Conservation (phyloP, 2,113 vertebrate genomes). For the Myrmophylax atrothorax region DNA sequence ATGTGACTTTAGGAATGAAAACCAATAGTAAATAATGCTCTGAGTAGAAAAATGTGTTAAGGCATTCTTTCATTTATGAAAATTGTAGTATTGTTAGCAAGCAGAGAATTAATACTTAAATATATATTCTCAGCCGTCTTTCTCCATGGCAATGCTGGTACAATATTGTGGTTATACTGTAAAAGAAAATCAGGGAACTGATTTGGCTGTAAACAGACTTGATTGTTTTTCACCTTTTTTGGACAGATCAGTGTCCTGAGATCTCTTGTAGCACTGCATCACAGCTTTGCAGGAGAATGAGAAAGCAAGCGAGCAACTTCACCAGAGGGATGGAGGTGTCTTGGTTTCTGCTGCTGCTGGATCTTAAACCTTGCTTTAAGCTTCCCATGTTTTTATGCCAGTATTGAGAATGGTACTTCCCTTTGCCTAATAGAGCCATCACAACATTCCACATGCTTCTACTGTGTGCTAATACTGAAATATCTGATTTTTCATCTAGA, state of each 20-base stretch:
- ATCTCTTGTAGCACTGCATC: fast-evolving
- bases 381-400: neutral
- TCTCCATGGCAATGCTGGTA: neutral
- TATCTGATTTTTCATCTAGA: neutral
- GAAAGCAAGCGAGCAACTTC: neutral
- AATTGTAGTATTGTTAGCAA: neutral
- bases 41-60: neutral
- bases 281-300: neutral
- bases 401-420: neutral
- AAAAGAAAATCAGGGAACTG: neutral
- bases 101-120: neutral
- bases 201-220: neutral
- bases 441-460: neutral
- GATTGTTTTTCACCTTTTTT: neutral
- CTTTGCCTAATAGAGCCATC: neutral
- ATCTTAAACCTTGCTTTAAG: neutral
- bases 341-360: neutral
- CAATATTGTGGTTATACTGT: neutral
- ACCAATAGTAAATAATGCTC: neutral
- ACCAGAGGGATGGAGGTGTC: neutral
- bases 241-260: neutral
- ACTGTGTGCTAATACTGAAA: neutral
- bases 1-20: neutral
- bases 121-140: neutral
- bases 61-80: neutral